Evolutionary conservation across 2,113 vertebrate genomes (phyloP).

Genomic region (Orientallactaga bullata): DNA sequence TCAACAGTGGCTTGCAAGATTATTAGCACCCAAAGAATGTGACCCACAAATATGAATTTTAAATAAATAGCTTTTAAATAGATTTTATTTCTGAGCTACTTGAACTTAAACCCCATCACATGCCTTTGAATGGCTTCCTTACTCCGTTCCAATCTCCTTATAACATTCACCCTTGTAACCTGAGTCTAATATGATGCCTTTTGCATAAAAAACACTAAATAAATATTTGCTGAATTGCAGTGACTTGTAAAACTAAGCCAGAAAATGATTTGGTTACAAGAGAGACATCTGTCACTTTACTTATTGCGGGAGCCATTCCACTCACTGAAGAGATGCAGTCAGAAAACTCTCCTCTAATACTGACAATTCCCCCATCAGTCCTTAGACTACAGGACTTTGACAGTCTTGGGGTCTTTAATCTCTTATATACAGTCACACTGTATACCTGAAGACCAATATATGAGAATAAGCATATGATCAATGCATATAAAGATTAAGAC

Average conservation of each 20-base stretch:
- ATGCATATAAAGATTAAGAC: not conserved
- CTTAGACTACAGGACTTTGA: not conserved
- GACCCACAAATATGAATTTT: not conserved
- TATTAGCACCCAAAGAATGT: not conserved
- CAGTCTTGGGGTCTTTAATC: not conserved
- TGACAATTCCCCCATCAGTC: not conserved
- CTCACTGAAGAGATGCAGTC: not conserved
- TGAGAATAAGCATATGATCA: not conserved
- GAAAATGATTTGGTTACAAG: not conserved
- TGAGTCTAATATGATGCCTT: not conserved
- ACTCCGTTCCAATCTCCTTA: not conserved
- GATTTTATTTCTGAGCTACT: not conserved
- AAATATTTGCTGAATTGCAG: not conserved
- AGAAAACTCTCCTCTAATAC: not conserved
- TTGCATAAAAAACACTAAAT: not conserved
- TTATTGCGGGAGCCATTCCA: not conserved
- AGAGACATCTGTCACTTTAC: not conserved
- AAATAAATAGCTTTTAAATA: not conserved
- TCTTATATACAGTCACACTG: not conserved
- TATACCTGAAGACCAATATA: not conserved
- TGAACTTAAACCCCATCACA: not conserved
- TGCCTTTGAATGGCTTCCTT: not conserved
- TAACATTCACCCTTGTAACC: not conserved
- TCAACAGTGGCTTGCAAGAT: not conserved
- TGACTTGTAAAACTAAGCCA: not conserved